phyloP scores from a whole-genome alignment of 2,888 invertebrate genomes.

The Melanostoma mellinum region DNA sequence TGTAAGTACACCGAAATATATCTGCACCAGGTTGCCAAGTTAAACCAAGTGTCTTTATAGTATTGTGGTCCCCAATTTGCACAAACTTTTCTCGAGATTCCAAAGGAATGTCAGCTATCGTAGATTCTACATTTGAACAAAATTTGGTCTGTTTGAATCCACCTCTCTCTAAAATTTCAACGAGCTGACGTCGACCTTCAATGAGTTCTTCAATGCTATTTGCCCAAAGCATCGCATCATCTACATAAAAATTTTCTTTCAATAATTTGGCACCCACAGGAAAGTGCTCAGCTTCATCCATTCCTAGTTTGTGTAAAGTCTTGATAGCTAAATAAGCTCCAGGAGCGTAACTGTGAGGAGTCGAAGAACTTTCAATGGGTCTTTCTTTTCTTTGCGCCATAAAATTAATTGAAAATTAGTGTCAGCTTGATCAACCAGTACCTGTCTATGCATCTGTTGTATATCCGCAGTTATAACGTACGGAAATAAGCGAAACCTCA shows the following conservation, averaged over 20 bases:
- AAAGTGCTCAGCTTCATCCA: background rate
- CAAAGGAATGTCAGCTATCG: conserved; percentile 1
- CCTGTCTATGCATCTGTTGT: background rate
- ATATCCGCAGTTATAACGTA: background rate
- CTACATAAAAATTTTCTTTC: conserved; percentile 5
- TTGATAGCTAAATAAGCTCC: too few species aligned
- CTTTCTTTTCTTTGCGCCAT: too few species aligned
- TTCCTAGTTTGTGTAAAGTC: too few species aligned
- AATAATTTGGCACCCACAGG: conserved; percentile 2
- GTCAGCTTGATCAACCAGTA: too few species aligned
- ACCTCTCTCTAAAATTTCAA: background rate
- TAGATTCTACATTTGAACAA: background rate
- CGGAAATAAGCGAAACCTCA: conserved; percentile 1
- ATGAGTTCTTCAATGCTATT: conserved; percentile 1
- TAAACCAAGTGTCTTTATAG: conserved; percentile 3
- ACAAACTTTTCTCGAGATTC: conserved; percentile 12
- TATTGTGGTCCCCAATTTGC: conserved; percentile 3
- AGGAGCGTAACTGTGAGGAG: too few species aligned
- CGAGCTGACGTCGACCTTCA: conserved; percentile 3
- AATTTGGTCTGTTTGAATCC: conserved; percentile 6
- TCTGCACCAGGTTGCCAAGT: background rate
- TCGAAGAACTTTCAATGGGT: too few species aligned
- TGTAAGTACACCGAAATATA: conserved; percentile 2
- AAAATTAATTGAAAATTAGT: too few species aligned
- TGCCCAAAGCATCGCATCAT: conserved; percentile 15